Conservation (phyloP, 2,888 invertebrate genomes). For the Mythimna pallens region DNA sequence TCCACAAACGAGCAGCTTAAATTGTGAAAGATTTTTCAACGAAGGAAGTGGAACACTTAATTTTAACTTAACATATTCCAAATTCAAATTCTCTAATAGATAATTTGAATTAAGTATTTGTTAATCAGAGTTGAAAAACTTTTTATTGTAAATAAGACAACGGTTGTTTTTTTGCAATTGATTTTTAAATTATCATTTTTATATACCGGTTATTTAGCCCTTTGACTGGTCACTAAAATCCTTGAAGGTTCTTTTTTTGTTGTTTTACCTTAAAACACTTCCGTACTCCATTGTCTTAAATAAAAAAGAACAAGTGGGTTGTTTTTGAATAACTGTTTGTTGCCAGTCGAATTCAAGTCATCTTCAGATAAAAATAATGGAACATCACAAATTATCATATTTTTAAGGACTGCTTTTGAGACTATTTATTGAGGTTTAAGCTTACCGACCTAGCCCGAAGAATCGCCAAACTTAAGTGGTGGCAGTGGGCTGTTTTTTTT, state of each 20-base stretch:
- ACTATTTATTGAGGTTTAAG: no score
- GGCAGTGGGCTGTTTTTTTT: no score
- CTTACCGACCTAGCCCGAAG: no score
- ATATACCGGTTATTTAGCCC: constrained; percentile 68
- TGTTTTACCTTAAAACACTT: constrained; percentile 59
- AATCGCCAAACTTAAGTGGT: no score
- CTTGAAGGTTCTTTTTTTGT: constrained; percentile 66
- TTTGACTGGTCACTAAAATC: constrained; percentile 64
- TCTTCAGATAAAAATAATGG: neutral
- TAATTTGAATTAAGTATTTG: neutral
- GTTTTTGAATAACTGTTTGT: constrained; percentile 1
- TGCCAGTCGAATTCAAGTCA: neutral
- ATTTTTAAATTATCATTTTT: constrained; percentile 32
- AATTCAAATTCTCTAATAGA: neutral
- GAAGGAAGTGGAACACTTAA: no score
- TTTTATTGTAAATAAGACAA: neutral
- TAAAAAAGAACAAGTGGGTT: constrained; percentile 15
- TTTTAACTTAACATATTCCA: neutral
- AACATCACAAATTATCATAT: neutral
- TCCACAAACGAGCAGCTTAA: no score
- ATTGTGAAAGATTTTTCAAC: no score
- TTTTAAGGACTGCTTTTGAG: neutral
- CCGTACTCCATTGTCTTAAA: constrained; percentile 54
- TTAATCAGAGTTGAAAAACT: neutral
- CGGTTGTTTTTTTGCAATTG: neutral